Evolutionary conservation across 2,888 invertebrate genomes (phyloP).

Genomic region (Nomada hirtipes): DNA sequence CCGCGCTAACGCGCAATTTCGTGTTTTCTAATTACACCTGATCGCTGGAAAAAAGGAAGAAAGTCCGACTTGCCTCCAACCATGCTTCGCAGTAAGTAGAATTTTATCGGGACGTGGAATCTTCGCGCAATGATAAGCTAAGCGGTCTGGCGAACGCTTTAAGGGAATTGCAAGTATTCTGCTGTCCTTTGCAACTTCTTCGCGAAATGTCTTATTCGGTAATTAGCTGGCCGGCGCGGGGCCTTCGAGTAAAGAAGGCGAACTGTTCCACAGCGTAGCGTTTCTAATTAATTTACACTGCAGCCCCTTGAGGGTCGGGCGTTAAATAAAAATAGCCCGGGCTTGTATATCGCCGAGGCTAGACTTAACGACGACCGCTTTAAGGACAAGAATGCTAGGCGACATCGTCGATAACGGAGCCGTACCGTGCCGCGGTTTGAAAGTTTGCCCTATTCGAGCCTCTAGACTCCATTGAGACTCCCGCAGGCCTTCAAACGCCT

Average conservation of each 20-base stretch:
- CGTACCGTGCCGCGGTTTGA: not conserved
- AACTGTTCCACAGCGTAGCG: not conserved
- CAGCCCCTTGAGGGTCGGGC: not conserved
- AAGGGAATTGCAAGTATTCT: too few relatives aligned
- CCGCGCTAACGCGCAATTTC: not conserved
- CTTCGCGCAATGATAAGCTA: too few relatives aligned
- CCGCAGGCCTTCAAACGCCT: not conserved
- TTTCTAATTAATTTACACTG: constrained; percentile 37
- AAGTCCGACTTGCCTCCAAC: not conserved
- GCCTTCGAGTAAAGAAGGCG: constrained; percentile 28
- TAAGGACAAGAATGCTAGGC: not conserved
- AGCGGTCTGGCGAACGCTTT: too few relatives aligned
- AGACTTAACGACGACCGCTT: not conserved
- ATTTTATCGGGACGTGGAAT: too few relatives aligned
- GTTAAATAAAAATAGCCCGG: constrained; percentile 19
- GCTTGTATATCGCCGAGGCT: not conserved
- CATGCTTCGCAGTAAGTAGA: not conserved
- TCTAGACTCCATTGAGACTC: not conserved
- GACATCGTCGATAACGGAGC: not conserved
- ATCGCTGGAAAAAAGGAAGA: not conserved
- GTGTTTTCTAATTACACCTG: not conserved
- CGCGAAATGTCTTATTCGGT: too few relatives aligned
- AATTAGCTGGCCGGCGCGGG: not conserved
- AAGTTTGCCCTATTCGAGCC: not conserved
- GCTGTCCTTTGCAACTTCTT: too few relatives aligned